Base-by-base conservation (phyloP, 2,113 vertebrate species). In the Scytalopus superciliaris region DNA sequence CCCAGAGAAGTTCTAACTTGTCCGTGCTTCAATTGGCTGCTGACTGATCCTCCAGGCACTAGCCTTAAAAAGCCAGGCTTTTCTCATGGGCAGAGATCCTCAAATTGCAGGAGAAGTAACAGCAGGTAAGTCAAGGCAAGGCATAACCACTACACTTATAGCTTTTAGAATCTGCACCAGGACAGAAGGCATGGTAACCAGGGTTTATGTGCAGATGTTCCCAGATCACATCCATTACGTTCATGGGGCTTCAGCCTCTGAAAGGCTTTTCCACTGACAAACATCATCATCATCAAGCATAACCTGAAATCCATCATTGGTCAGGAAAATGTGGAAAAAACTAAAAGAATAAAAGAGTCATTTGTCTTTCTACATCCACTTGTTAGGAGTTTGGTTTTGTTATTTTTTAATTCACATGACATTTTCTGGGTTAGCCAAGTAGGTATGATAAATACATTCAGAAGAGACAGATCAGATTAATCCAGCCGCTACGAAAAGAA, bases 41-140 rank as follows among this genome's bases (percentile, higher is more conserved):
- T 68, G 59, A 30, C 21, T 82, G 60, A 25, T 63, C 28, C 40
- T 23, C 3, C 57, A 59, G 44, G 14, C 56, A 53, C 19, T 5
- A n/a, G 19, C 27, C 24, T 80, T 50, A 19, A 16, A 76, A 79
- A 2, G 0, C 16, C 19, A n/a, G 27, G 18, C 8, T 86, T 70
- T 77, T 64, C 57, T 39, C 2, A 0, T 10, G 30, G 27, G 30
- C 18, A 52, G 30, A 30, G 22, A 75, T 68, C 30, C 25, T 35
- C 0, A 0, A 67, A 35, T 1, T 79, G 44, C 2, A 3, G 56
- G 11, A 67, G n/a, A n/a, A n/a, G 33, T 75, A 64, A 31, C 45
- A 40, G 25, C 28, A 81, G 47, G 8, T 33, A 72, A 67, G 12
- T 31, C 64, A 86, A 59, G 59, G 27, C 4, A 1, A 35, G 30